These are phyloP conservation scores for Protosalanx chinensis DNA, from an alignment of 2,797 vertebrate species.

Conservation along the genomic window DNA sequence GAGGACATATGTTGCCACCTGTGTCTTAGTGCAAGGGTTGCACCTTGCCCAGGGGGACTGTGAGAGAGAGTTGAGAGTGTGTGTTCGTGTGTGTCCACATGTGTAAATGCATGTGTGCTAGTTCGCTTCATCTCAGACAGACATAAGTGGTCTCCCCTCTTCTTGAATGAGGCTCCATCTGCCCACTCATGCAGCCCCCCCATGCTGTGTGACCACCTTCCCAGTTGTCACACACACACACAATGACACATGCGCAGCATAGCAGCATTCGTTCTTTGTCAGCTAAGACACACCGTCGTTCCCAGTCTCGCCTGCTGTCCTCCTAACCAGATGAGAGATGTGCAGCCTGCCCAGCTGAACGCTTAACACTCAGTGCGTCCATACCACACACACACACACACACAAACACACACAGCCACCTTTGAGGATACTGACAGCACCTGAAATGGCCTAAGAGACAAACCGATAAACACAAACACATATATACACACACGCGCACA, in stretches of 20 bases:
- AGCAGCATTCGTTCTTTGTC: too few relatives aligned
- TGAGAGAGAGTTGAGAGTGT: slow-evolving; percentile 11
- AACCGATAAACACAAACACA: background rate
- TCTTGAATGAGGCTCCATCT: slow-evolving; percentile 58
- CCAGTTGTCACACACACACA: too few relatives aligned
- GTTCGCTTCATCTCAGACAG: slow-evolving; percentile 53
- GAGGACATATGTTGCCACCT: slow-evolving; percentile 63
- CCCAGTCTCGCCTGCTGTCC: too few relatives aligned
- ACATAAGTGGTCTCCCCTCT: slow-evolving; percentile 65
- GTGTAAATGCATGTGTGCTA: slow-evolving; percentile 32
- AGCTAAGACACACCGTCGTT: too few relatives aligned
- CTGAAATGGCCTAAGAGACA: background rate
- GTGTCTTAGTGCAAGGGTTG: slow-evolving; percentile 42
- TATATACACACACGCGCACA: background rate
- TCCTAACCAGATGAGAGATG: too few relatives aligned
- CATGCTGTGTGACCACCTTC: background rate
- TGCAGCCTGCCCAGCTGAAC: too few relatives aligned
- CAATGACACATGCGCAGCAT: too few relatives aligned
- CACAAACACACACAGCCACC: background rate
- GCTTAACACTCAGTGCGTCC: too few relatives aligned
- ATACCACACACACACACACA: slow-evolving; percentile 16
- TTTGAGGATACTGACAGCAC: too few relatives aligned
- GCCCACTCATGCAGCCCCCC: slow-evolving; percentile 41
- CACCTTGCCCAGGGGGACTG: background rate
- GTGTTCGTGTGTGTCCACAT: slow-evolving; percentile 20